phyloP scores from a whole-genome alignment of 2,797 vertebrate species.

The Gymnothorax javanicus region DNA sequence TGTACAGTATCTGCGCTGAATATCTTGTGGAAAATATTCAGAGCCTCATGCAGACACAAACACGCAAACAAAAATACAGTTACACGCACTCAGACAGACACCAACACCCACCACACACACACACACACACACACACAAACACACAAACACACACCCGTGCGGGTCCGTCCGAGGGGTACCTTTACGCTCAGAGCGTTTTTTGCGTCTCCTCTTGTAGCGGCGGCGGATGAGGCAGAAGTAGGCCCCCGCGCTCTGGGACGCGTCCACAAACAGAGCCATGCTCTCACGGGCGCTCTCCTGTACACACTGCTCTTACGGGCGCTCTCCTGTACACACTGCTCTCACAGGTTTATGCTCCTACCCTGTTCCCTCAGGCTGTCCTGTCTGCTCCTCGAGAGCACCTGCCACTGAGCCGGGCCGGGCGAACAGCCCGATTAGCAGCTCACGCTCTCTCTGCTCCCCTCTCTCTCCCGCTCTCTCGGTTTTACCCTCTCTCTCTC shows the following conservation, averaged over 20 bases:
- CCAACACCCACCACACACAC: not conserved
- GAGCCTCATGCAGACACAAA: not conserved
- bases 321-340: not conserved
- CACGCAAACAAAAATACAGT: not conserved
- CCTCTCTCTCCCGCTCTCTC: slow-evolving; percentile 44
- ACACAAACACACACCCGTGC: not conserved
- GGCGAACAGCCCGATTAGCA: slow-evolving; percentile 1
- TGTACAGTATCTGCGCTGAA: not conserved
- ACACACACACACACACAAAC: slow-evolving; percentile 1
- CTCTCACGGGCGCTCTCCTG: not conserved
- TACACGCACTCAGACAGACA: not conserved
- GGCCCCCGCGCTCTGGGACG: slow-evolving; percentile 61
- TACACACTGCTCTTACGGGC: no score
- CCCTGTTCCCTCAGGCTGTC: not conserved
- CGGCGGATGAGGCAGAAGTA: slow-evolving; percentile 66
- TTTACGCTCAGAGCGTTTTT: slow-evolving; percentile 79
- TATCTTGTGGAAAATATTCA: not conserved
- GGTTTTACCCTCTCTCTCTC: not conserved
- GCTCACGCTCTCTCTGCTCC: slow-evolving; percentile 44
- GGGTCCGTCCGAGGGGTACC: slow-evolving; percentile 65
- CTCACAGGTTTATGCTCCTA: not conserved
- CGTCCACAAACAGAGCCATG: slow-evolving; percentile 41
- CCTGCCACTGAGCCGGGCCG: not conserved
- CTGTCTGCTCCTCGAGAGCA: not conserved
- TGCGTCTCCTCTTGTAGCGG: slow-evolving; percentile 78